A percentile compares a stretch with the other conserved stretches of the same genome.
phyloP scores from a whole-genome alignment of 2,888 invertebrate species.

The Geophilus truncorum region DNA sequence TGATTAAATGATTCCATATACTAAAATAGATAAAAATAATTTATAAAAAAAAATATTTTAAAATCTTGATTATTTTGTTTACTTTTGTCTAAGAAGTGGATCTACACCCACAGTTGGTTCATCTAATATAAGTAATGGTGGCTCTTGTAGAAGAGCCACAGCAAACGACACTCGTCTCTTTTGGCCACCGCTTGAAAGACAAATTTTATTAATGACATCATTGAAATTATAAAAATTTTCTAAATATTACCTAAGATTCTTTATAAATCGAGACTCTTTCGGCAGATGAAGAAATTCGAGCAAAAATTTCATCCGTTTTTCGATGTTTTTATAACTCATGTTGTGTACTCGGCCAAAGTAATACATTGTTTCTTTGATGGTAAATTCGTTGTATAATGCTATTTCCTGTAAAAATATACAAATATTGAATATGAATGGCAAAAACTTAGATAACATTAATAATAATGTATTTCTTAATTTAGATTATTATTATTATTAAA shows the following conservation, averaged over 20 bases:
- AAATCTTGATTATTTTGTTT: neutral
- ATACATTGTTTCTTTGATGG: constrained; percentile 90
- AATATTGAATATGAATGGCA: too few species aligned
- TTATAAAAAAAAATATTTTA: neutral
- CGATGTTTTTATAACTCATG: constrained; percentile 76
- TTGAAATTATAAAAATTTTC: constrained; percentile 31
- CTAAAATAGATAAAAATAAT: constrained; percentile 39
- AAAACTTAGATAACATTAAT: too few species aligned
- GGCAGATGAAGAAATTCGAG: constrained; percentile 87
- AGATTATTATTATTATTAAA: too few species aligned
- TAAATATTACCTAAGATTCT: constrained; percentile 68
- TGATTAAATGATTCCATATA: constrained; percentile 49
- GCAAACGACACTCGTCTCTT: constrained; percentile 87
- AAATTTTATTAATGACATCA: neutral
- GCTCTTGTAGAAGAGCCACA: constrained; percentile 87
- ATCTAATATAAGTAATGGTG: constrained; percentile 82
- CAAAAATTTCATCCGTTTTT: constrained; percentile 74
- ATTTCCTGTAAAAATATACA: constrained; percentile 43
- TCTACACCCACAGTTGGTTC: constrained; percentile 92
- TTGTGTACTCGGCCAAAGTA: constrained; percentile 95
- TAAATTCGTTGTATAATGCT: constrained; percentile 57
- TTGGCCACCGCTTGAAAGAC: constrained; percentile 69
- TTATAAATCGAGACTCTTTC: constrained; percentile 71
- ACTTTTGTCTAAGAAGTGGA: constrained; percentile 61
- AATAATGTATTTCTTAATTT: too few species aligned